These are phyloP conservation scores for Zophobas atratus DNA, from an alignment of 1,140 invertebrate genomes.

Conservation along the genomic window DNA sequence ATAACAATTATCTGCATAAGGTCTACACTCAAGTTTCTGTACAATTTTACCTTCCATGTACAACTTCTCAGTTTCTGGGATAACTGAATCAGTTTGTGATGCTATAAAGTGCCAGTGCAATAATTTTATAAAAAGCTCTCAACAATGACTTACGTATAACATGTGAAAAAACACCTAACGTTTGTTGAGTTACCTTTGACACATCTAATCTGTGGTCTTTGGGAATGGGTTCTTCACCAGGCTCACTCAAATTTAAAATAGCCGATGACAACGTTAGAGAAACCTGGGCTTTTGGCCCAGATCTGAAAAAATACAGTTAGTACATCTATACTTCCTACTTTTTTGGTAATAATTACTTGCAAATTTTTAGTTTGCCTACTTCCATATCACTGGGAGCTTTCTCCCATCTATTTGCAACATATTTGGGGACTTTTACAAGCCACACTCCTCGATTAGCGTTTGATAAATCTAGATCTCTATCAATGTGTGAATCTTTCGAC, in stretches of 20 bases:
- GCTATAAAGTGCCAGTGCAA: slow-evolving; percentile 66
- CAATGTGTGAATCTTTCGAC: slow-evolving; percentile 71
- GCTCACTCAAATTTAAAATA: slow-evolving; percentile 80
- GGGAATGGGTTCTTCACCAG: slow-evolving; percentile 83
- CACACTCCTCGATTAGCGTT: slow-evolving; percentile 92
- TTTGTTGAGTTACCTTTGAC: slow-evolving; percentile 89
- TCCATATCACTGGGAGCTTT: slow-evolving; percentile 83
- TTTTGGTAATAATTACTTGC: slow-evolving; percentile 71
- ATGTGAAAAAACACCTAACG: slow-evolving; percentile 91
- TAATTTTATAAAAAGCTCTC: background rate
- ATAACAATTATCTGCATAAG: slow-evolving; percentile 90
- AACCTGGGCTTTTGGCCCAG: slow-evolving; percentile 81
- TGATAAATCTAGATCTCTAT: slow-evolving; percentile 88
- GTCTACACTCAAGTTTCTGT: slow-evolving; percentile 94
- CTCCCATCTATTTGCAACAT: slow-evolving; percentile 93
- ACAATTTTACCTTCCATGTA: slow-evolving; percentile 94
- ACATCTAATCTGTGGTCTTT: slow-evolving; percentile 92
- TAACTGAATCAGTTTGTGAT: slow-evolving; percentile 74
- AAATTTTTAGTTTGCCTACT: slow-evolving; percentile 85
- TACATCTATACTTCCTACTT: background rate
- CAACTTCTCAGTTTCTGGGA: slow-evolving; percentile 87
- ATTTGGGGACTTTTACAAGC: slow-evolving; percentile 98
- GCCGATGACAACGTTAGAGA: slow-evolving; percentile 79
- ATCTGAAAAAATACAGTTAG: slow-evolving; percentile 65
- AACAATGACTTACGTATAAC: slow-evolving; percentile 74